Evolutionary conservation across 2,113 vertebrate genomes (phyloP), one percentile per base, ranked within the genome.

Genomic region (Melanerpes formicivorus): DNA sequence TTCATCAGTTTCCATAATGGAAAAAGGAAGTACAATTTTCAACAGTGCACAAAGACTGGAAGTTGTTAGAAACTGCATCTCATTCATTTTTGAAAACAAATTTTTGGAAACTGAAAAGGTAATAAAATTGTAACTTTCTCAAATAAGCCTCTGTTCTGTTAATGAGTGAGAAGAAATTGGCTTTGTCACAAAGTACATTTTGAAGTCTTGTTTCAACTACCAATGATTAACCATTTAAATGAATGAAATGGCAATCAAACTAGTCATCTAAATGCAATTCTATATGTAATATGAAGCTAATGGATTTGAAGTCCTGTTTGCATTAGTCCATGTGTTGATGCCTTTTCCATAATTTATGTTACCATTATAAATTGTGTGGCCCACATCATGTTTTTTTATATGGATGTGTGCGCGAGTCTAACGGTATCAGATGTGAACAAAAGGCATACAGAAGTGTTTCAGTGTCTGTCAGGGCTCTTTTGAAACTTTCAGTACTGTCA

Each of bases 51-150:
- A 99, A 73, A 98, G 99, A 93, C 97, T 99, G 88, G 99, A 99
- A 97, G 99, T 99, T 92, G 99, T 99, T 90, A 98, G 98, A 93
- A 99, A 97, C 93, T 99, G 99, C 96, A 99, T 99, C 96, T 98
- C 98, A 1, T 98, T 98, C 92, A 98, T 99, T 97, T 99, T 99
- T 96, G 99, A 99, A 95, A 99, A 98, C 97, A 99, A 99, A 97
- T 98, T 98, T 94, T 96, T 99, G 97, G 99, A 99, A 96, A 99
- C 99, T 26, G 99, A 99, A 95, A 99, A 99, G 99, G 99, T 99
- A 98, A 98, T 96, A 77, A 82, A 70, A 30, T 84, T 73, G 56
- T 62, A 58, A 73, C 60, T 96, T 91, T 93, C 48, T 17, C 40
- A 88, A 64, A 70, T 75, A 91, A 88, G 10, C 32, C n/a, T 88